Percentiles rank a stretch among this genome's conserved stretches.
These are phyloP conservation scores for Lutraria lutraria DNA, from an alignment of 2,888 invertebrate genomes.

Conservation along the genomic window DNA sequence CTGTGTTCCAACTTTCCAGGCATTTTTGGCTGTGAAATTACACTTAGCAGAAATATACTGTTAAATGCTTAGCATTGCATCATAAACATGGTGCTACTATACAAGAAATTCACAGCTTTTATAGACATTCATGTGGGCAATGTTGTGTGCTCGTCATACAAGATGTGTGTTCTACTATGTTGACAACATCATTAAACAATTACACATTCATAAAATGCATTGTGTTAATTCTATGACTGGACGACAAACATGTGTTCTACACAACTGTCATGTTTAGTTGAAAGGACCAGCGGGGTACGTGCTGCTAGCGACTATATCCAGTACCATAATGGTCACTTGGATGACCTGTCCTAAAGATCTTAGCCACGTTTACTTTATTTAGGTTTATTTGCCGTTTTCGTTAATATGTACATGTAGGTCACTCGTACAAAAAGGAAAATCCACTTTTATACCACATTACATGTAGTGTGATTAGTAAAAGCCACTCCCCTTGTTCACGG, in stretches of 20 bases:
- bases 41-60: not conserved
- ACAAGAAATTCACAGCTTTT: not conserved
- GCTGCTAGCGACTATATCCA: not conserved
- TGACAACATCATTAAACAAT: not conserved
- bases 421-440: not conserved
- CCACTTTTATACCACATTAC: not conserved
- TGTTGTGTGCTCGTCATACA: not conserved
- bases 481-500: no score
- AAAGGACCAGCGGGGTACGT: not conserved
- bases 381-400: not conserved
- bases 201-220: not conserved
- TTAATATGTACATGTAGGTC: not conserved
- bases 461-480: no score
- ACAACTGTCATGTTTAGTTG: not conserved
- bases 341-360: not conserved
- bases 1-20: no score
- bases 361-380: not conserved
- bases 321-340: not conserved
- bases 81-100: not conserved
- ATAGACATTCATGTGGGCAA: not conserved
- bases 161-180: not conserved
- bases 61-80: not conserved
- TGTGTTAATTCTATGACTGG: not conserved
- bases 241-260: not conserved
- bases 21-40: not conserved